Conservation (phyloP, 2,113 vertebrate genomes). For the Ochotona princeps region DNA sequence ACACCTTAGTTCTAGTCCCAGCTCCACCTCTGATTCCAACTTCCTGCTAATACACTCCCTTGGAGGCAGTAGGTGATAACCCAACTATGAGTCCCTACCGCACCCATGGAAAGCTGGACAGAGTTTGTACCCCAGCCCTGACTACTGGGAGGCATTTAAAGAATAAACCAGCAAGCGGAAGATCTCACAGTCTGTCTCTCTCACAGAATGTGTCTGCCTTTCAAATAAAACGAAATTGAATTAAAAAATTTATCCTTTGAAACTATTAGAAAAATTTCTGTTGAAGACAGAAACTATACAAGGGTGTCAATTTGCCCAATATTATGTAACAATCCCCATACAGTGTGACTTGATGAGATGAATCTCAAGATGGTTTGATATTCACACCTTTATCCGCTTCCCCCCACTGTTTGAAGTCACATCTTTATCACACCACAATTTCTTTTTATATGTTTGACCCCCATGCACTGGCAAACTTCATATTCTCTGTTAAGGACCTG, state of each 20-base stretch:
- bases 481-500: not conserved
- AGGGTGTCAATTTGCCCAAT: not conserved
- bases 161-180: too few species aligned
- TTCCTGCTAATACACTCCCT: too few species aligned
- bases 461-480: rapidly evolving
- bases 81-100: too few species aligned
- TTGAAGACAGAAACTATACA: not conserved
- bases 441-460: not conserved
- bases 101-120: too few species aligned
- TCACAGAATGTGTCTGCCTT: too few species aligned
- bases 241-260: not conserved
- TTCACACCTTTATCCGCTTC: not conserved
- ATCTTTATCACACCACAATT: not conserved
- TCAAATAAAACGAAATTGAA: too few species aligned
- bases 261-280: not conserved
- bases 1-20: too few species aligned
- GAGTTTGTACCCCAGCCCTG: too few species aligned
- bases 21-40: too few species aligned
- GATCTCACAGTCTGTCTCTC: too few species aligned
- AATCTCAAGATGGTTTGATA: slow-evolving; percentile 11
- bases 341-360: slow-evolving; percentile 9
- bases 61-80: too few species aligned
- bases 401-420: not conserved
- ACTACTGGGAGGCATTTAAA: too few species aligned
- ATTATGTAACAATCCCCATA: not conserved